Conservation (phyloP, 2,797 vertebrate genomes). For the Helarctos malayanus region DNA sequence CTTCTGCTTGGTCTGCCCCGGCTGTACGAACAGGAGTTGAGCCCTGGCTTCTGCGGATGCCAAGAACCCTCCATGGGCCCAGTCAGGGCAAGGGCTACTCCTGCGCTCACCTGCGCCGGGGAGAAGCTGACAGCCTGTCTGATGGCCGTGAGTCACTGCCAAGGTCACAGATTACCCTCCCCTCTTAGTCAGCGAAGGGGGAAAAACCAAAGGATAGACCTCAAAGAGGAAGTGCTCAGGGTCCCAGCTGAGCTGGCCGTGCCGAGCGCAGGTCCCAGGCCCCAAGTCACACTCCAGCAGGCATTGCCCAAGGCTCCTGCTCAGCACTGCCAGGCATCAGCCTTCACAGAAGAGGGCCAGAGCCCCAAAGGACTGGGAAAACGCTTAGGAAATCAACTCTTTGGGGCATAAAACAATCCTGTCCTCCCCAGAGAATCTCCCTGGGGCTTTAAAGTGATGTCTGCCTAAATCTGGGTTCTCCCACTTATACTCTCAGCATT, state of each 20-base stretch:
- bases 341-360: background rate
- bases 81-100: background rate
- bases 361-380: background rate
- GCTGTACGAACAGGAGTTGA: background rate
- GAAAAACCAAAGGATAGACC: conserved; percentile 64
- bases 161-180: conserved; percentile 25
- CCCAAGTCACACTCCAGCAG: background rate
- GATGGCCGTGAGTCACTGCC: conserved; percentile 53
- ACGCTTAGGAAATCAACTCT: background rate
- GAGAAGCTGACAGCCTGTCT: background rate
- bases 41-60: background rate
- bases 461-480: background rate
- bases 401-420: background rate
- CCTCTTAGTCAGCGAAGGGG: conserved; percentile 65
- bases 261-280: background rate
- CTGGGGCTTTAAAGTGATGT: background rate
- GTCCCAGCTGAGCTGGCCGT: background rate
- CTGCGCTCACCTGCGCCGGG: conserved; percentile 35
- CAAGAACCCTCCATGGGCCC: background rate
- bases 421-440: background rate
- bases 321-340: background rate
- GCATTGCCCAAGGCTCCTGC: background rate
- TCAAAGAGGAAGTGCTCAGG: conserved; percentile 68
- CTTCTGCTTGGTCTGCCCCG: background rate
- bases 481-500: background rate